A percentile compares a stretch with the other conserved stretches of the same genome.
These are phyloP conservation scores for Volucella bombylans DNA, from an alignment of 2,888 invertebrate species.

Conservation along the genomic window DNA sequence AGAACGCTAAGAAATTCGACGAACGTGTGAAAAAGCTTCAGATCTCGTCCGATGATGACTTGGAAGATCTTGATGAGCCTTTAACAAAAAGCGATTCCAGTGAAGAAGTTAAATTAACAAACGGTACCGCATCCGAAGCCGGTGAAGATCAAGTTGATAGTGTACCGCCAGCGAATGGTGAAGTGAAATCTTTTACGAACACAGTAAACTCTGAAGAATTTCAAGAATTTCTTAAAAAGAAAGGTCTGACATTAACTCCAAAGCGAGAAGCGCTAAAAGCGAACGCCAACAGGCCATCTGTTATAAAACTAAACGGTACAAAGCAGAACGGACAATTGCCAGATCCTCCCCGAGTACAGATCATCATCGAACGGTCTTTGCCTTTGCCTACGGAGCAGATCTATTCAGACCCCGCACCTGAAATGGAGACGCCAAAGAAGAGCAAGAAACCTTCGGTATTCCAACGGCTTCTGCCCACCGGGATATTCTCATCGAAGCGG, in stretches of 20 bases:
- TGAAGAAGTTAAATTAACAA: constrained; percentile 77
- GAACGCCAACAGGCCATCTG: constrained; percentile 48
- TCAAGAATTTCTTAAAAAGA: constrained; percentile 81
- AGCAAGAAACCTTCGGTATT: constrained; percentile 80
- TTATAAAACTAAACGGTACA: constrained; percentile 69
- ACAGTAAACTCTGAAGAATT: constrained; percentile 82
- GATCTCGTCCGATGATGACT: constrained; percentile 81
- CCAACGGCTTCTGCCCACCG: constrained; percentile 80
- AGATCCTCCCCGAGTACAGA: constrained; percentile 73
- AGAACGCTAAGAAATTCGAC: constrained; percentile 82
- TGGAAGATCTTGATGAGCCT: constrained; percentile 81
- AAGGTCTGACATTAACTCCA: constrained; percentile 80
- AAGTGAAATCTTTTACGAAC: constrained; percentile 79
- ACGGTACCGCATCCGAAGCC: constrained; percentile 14
- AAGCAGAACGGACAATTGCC: constrained; percentile 65
- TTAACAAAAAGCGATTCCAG: constrained; percentile 81
- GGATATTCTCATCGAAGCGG: constrained; percentile 80
- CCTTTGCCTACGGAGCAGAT: constrained; percentile 40
- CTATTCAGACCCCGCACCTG: constrained; percentile 55
- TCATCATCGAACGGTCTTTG: constrained; percentile 63
- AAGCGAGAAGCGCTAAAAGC: constrained; percentile 75
- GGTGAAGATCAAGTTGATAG: constrained; percentile 48
- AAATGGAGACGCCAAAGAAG: constrained; percentile 76
- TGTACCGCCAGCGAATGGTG: constrained; percentile 66
- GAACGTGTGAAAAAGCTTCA: constrained; percentile 81